Evolutionary conservation across 30 jellyfish, hydroid and myxozoan species (phyloP), one percentile per base, ranked within the genome.

Genomic region (Aurelia sp.): DNA sequence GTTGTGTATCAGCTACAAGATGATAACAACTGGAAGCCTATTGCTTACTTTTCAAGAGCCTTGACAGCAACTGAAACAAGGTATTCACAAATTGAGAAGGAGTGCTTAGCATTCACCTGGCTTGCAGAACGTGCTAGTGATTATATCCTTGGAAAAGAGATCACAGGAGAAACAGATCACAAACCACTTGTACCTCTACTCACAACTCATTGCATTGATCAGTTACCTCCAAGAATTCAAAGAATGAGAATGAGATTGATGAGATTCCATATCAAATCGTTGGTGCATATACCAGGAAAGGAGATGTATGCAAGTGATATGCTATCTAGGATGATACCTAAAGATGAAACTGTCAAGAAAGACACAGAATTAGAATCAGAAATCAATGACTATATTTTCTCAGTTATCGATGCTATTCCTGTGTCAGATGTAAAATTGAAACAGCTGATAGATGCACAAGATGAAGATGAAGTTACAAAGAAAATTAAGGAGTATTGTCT

Each of bases 51-150:
- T 27, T 87, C 87, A 50, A 20, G 96, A 15, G 80, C 81, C 13
- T 27, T 87, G 73, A 57, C 92, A 9, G n/a, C 20, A 13, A 60
- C 88, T 12, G 96, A 87, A 73, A 35, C 76, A 67, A 58, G 73
- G 19, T 78, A 87, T 66, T 63, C 79, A 27, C 92, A 77, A 55
- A 87, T 87, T 31, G 92, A 87, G 80, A 87, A 87, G 67, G 96
- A 87, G 80, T 78, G 95, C 61, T 66, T 85, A 27, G 95, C 93
- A 15, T 78, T 78, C 55, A 78, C 89, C 35, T 78, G 89, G 89
- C 57, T 78, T 30, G 70, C 71, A 33, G 89, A 78, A 78, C 79
- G 81, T 41, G 59, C 80, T 4, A 78, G 89, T 78, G 89, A 78
- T 66, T 78, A 78, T 30, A 78, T 78, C 53, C 89, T 78, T 61